phyloP scores from a whole-genome alignment of 2,888 invertebrate genomes.

The Philhelius pedissequus region DNA sequence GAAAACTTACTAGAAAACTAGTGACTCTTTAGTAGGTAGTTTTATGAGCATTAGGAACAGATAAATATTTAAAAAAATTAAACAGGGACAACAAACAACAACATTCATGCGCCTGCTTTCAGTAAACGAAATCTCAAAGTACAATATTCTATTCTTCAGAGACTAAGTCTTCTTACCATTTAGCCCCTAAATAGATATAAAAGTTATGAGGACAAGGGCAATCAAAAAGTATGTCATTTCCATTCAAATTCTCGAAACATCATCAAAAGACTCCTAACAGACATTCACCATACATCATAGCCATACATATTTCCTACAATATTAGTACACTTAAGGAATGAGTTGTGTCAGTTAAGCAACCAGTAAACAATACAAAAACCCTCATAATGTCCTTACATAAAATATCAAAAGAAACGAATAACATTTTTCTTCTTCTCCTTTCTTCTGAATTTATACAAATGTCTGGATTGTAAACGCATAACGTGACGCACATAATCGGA shows the following conservation, averaged over 20 bases:
- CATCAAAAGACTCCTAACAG: slow-evolving; percentile 24
- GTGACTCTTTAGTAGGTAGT: no score
- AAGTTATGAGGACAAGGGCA: slow-evolving; percentile 3
- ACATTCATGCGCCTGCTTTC: no score
- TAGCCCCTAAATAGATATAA: not conserved
- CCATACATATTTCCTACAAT: slow-evolving; percentile 2
- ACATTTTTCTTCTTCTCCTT: not conserved
- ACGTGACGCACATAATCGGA: not conserved
- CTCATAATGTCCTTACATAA: slow-evolving; percentile 19
- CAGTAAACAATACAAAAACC: slow-evolving; percentile 11
- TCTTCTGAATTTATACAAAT: not conserved
- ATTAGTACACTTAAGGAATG: slow-evolving; percentile 36
- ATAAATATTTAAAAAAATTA: no score
- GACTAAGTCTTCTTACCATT: not conserved
- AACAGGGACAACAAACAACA: no score
- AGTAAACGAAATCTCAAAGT: no score
- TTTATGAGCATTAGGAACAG: no score
- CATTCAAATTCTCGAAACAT: slow-evolving; percentile 15
- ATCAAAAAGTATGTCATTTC: slow-evolving; percentile 7
- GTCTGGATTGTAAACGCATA: not conserved
- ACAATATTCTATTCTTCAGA: not conserved
- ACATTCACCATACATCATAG: not conserved
- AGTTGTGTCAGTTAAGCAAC: slow-evolving; percentile 35
- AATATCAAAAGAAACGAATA: slow-evolving; percentile 19
- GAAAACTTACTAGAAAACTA: no score